Evolutionary conservation across 2,888 invertebrate species (phyloP).

Genomic region (Suillia variegata): DNA sequence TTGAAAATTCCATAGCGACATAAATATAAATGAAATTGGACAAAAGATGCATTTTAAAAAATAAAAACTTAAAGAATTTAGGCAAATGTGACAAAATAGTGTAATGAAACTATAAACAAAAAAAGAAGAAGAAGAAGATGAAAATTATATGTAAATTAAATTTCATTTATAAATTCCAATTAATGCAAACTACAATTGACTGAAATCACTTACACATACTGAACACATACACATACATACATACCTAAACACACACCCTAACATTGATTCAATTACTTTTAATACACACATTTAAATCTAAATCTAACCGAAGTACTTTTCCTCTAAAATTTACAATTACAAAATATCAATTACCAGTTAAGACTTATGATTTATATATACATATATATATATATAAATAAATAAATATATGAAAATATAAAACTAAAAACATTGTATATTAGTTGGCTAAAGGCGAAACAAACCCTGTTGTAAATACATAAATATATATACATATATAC

Average conservation of each 20-base stretch:
- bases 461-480: background rate
- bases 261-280: background rate
- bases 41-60: constrained; percentile 19
- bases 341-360: background rate
- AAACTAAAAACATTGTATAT: too few species aligned
- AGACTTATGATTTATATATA: background rate
- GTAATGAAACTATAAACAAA: background rate
- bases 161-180: too few species aligned
- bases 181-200: constrained; percentile 15
- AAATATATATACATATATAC: constrained; percentile 4
- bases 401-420: background rate
- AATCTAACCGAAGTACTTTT: background rate
- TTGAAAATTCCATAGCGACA: too few species aligned
- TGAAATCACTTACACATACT: constrained; percentile 19
- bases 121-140: background rate
- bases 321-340: background rate
- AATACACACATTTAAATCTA: background rate
- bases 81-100: background rate
- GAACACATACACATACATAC: constrained; percentile 10
- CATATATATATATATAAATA: background rate
- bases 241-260: constrained; percentile 4
- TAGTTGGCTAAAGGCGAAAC: too few species aligned
- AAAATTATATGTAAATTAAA: constrained; percentile 1
- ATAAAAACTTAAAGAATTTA: background rate
- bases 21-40: too few species aligned